Evolutionary conservation across 2,113 vertebrate species (phyloP), one percentile per base, ranked within the genome.

Genomic region (Verasper variegatus): DNA sequence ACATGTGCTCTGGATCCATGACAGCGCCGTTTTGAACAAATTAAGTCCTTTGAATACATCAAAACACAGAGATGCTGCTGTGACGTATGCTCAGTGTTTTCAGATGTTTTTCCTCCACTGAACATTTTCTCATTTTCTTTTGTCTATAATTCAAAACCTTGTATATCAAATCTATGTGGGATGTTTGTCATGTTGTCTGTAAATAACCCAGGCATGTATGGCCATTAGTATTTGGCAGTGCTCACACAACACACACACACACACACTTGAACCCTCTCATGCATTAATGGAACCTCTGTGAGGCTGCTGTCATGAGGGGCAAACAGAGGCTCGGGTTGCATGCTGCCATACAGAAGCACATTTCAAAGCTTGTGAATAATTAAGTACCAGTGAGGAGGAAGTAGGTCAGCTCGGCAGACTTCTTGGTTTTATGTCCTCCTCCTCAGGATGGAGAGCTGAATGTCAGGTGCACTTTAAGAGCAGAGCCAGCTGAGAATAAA

Each of bases 331-430:
- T 82, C 58, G 23, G 81, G 86, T 86, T 91, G 86, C 86, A 86
- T 47, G 65, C 76, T 71, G 82, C 80, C 76, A 73, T 71, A 88
- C 86, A 87, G 86, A 90, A 80, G 86, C 88, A 86, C 82, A 86
- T 89, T 87, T 90, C 78, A 87, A 81, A 83, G 87, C 79, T 83
- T 23, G 64, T 93, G 81, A 94, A 92, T 93, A 86, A 93, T 93
- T 87, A 88, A 94, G 81, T 51, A 86, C 77, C 67, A 74, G 73
- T 70, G 75, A 81, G 42, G 72, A 80, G 84, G 88, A 91, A 91
- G 74, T 89, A 85, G 88, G 89, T 92, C 85, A 92, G 62, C 74
- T 45, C 74, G 59, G 71, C 54, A 86, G 74, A 90, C 64, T 70
- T 59, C 74, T 71, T 77, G 52, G 61, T 85, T 88, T 84, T 85